These are phyloP conservation scores for Henicopernis longicauda DNA, from an alignment of 2,113 vertebrate genomes.

Conservation along the genomic window DNA sequence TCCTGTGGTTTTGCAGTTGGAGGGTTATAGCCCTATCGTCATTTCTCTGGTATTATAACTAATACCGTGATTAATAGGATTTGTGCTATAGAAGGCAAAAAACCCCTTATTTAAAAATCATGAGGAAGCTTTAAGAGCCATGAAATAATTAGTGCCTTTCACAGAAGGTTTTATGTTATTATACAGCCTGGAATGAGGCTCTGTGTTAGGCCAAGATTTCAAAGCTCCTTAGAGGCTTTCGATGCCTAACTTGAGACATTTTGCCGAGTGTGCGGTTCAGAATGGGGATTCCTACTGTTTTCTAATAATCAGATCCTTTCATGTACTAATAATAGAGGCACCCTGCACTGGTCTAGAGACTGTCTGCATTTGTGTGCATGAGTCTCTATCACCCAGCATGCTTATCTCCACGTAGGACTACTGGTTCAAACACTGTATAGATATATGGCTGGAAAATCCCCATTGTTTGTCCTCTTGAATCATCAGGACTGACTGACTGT, in stretches of 20 bases:
- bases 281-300: neutral
- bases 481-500: neutral
- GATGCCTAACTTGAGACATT: neutral
- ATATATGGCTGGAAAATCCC: neutral
- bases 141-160: slow-evolving; percentile 58
- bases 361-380: neutral
- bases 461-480: neutral
- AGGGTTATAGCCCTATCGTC: neutral
- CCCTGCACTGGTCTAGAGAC: neutral
- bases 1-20: slow-evolving; percentile 35
- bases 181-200: slow-evolving; percentile 18
- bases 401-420: neutral
- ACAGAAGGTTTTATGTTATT: slow-evolving; percentile 47
- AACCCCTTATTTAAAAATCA: slow-evolving; percentile 48
- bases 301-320: slow-evolving; percentile 21
- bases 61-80: slow-evolving; percentile 47
- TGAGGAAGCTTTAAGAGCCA: slow-evolving; percentile 50
- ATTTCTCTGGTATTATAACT: slow-evolving; percentile 42
- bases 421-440: neutral
- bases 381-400: neutral
- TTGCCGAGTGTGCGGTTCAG: neutral
- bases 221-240: slow-evolving; percentile 47
- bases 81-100: slow-evolving; percentile 33
- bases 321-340: neutral
- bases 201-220: slow-evolving; percentile 33